Conservation (phyloP, 53 echinoderm and acorn worm species). For the Zoroaster sp. region DNA sequence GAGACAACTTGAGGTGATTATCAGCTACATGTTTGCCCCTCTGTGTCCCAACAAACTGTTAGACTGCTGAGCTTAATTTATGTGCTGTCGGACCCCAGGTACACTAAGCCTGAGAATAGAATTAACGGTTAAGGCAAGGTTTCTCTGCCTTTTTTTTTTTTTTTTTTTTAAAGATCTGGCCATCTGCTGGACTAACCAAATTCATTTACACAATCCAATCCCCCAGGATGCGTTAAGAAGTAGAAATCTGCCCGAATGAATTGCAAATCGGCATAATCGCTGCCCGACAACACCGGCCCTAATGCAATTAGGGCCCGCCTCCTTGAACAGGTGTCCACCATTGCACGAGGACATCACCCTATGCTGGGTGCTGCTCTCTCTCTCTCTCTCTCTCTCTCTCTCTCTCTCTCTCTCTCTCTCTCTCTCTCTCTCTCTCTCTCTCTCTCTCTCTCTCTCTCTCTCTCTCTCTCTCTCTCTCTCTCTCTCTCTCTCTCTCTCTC, state of each 20-base stretch:
- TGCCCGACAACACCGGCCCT: slow-evolving; percentile 7
- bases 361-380: background rate
- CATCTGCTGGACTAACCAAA: slow-evolving; percentile 42
- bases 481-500: too few relatives aligned
- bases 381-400: background rate
- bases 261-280: slow-evolving; percentile 50
- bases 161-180: background rate
- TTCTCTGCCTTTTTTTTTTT: background rate
- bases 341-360: slow-evolving; percentile 10
- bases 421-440: too few relatives aligned
- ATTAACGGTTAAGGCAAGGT: background rate
- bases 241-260: slow-evolving; percentile 40
- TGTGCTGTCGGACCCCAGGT: too few relatives aligned
- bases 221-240: background rate
- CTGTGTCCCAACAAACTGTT: too few relatives aligned
- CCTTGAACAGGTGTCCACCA: slow-evolving; percentile 33
- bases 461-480: too few relatives aligned
- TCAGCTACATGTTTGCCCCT: too few relatives aligned
- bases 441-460: too few relatives aligned
- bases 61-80: too few relatives aligned
- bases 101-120: too few relatives aligned
- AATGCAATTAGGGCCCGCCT: slow-evolving; percentile 45
- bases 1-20: too few relatives aligned
- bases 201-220: slow-evolving; percentile 14
- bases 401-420: background rate